These are phyloP conservation scores for Ochlodes sylvanus DNA, from an alignment of 2,888 invertebrate genomes.

Conservation along the genomic window DNA sequence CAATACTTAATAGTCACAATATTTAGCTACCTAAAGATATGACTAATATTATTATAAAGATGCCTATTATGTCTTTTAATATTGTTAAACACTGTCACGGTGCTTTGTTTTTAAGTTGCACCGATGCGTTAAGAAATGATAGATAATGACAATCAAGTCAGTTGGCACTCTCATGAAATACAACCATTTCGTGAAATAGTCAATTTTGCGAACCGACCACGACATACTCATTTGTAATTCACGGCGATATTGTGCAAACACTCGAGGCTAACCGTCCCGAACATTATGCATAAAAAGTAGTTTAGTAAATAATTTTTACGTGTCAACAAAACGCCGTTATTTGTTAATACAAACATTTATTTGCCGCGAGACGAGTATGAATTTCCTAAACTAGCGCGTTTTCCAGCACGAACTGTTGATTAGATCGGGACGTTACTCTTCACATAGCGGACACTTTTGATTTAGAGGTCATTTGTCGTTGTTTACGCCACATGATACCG, in stretches of 20 bases:
- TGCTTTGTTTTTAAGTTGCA: too few relatives aligned
- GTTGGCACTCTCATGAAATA: too few relatives aligned
- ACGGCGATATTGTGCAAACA: not conserved
- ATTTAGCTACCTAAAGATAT: too few relatives aligned
- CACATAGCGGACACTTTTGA: slow-evolving; percentile 67
- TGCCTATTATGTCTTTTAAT: too few relatives aligned
- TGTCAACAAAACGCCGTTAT: slow-evolving; percentile 11
- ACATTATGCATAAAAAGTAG: not conserved
- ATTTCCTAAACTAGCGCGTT: slow-evolving; percentile 27
- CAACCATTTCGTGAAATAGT: not conserved
- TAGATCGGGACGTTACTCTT: slow-evolving; percentile 57
- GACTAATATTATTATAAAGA: too few relatives aligned
- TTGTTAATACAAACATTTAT: slow-evolving; percentile 17
- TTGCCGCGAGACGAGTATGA: slow-evolving; percentile 13
- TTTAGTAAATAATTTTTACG: slow-evolving; percentile 11
- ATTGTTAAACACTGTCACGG: too few relatives aligned
- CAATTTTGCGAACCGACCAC: not conserved
- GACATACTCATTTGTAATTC: not conserved
- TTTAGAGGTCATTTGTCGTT: slow-evolving; percentile 71
- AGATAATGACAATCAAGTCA: too few relatives aligned
- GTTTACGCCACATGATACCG: slow-evolving; percentile 70
- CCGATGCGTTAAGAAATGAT: too few relatives aligned
- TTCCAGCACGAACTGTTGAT: slow-evolving; percentile 42
- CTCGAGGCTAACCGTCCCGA: not conserved
- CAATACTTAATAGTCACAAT: too few relatives aligned